Evolutionary conservation across 2,888 invertebrate species (phyloP).

Genomic region (Ypsolopha sequella): DNA sequence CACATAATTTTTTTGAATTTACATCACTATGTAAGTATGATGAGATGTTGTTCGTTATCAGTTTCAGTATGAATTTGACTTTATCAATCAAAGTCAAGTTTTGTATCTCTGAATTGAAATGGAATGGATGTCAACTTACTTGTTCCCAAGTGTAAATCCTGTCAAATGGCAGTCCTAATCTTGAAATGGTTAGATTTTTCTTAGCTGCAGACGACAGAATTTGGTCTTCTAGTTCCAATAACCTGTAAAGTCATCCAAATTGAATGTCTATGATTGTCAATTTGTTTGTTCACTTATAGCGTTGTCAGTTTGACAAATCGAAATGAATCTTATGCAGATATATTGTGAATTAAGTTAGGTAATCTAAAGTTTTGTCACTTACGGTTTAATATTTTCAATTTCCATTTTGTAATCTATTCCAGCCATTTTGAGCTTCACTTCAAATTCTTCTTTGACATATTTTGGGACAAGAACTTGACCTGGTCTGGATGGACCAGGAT

Average conservation of each 20-base stretch:
- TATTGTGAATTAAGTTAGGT: too few species aligned
- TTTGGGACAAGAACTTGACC: constrained; percentile 32
- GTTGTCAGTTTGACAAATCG: too few species aligned
- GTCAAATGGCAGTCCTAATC: constrained; percentile 25
- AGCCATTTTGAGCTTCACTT: constrained; percentile 18
- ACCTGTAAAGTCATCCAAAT: background rate
- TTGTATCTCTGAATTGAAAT: background rate
- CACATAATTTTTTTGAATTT: too few species aligned
- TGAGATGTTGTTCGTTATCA: too few species aligned
- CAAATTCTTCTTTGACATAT: constrained; percentile 19
- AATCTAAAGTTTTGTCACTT: constrained; percentile 15
- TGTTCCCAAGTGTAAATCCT: constrained; percentile 31
- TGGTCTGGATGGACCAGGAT: constrained; percentile 22
- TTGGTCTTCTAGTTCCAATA: constrained; percentile 6
- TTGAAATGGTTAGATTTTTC: constrained; percentile 15
- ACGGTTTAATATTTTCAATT: constrained; percentile 40
- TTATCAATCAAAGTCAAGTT: background rate
- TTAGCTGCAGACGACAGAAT: constrained; percentile 22
- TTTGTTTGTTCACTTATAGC: too few species aligned
- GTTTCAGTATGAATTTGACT: background rate
- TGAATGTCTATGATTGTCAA: too few species aligned
- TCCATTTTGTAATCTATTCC: constrained; percentile 24
- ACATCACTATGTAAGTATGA: too few species aligned
- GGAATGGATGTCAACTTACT: constrained; percentile 17
- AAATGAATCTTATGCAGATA: too few species aligned